phyloP scores from a whole-genome alignment of 2,797 vertebrate genomes.

The Pseudotriccus pelzelni region DNA sequence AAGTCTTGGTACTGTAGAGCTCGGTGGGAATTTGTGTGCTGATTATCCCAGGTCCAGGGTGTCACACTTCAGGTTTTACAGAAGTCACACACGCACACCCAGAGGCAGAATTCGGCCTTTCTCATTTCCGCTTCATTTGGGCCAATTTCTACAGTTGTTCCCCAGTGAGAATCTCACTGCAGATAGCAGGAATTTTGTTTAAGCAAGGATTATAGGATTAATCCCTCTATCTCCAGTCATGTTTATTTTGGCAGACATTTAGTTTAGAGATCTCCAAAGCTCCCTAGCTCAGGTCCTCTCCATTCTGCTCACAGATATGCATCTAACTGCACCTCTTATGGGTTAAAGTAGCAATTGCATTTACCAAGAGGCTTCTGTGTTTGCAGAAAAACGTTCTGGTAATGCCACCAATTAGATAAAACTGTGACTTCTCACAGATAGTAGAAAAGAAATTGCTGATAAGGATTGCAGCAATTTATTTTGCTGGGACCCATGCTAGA shows the following conservation, averaged over 20 bases:
- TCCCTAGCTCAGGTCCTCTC: not conserved
- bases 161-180: not conserved
- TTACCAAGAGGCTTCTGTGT: not conserved
- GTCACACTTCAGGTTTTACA: not conserved
- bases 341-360: not conserved
- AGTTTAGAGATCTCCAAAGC: not conserved
- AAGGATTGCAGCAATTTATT: conserved; percentile 31
- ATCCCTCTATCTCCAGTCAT: conserved; percentile 36
- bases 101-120: conserved; percentile 18
- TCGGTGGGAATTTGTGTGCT: not conserved
- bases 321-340: not conserved
- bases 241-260: conserved; percentile 53
- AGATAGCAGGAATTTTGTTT: conserved; percentile 47
- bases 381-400: not conserved
- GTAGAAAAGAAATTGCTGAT: conserved; percentile 5
- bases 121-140: conserved; percentile 23
- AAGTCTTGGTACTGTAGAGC: not conserved
- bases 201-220: conserved; percentile 52
- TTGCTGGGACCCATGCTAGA: not conserved
- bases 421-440: not conserved
- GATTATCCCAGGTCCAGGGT: not conserved
- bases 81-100: not conserved
- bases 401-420: conserved; percentile 42
- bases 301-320: not conserved
- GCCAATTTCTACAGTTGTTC: conserved; percentile 37